Conservation (phyloP, 2,888 invertebrate species). For the Byasa hedistus region DNA sequence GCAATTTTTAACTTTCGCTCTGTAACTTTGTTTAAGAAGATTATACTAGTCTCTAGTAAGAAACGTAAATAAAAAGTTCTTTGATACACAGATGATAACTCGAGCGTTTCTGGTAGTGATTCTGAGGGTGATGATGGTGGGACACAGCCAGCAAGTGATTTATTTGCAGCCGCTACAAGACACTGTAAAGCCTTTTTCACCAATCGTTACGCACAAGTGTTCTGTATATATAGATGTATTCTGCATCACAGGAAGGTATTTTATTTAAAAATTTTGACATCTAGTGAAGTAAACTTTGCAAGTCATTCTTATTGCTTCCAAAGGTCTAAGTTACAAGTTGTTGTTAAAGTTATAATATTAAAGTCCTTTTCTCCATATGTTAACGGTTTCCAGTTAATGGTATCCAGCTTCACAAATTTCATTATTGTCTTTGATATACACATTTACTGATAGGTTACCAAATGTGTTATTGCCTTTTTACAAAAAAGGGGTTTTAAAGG, state of each 20-base stretch:
- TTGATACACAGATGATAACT: slow-evolving; percentile 55
- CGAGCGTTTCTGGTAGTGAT: slow-evolving; percentile 71
- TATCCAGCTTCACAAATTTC: no score
- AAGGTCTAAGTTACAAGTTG: no score
- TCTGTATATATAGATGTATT: slow-evolving; percentile 87
- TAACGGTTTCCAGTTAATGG: no score
- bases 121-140: slow-evolving; percentile 59
- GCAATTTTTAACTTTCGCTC: no score
- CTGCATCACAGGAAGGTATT: slow-evolving; percentile 85
- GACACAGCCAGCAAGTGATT: slow-evolving; percentile 58
- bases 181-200: slow-evolving; percentile 88
- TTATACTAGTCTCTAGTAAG: no score
- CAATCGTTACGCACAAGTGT: slow-evolving; percentile 83
- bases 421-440: no score
- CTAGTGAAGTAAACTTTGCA: background rate
- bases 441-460: no score
- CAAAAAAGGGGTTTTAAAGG: background rate
- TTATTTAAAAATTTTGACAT: background rate
- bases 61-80: background rate
- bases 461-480: no score
- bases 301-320: no score
- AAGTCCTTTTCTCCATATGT: no score
- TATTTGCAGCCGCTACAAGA: slow-evolving; percentile 77
- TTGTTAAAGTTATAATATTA: no score
- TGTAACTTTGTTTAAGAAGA: no score